Base-by-base conservation (phyloP, 2,113 vertebrate species). In the Cinclus mexicanus region DNA sequence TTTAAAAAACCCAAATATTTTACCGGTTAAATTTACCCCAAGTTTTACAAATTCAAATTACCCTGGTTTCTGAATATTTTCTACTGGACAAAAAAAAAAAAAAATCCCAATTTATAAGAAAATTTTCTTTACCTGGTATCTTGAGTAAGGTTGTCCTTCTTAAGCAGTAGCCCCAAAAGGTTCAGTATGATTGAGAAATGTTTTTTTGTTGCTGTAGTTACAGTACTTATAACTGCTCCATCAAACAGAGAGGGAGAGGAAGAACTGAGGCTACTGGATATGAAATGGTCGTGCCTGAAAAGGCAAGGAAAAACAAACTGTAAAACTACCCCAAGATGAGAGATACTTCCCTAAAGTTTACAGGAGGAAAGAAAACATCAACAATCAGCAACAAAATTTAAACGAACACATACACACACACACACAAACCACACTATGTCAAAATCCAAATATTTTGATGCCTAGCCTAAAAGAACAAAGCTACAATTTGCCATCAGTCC, bases 151-250 rank as follows among this genome's bases (percentile, higher is more conserved):
- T 99, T 98, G 94, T 99, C 99, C 93, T 99, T 99, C 85, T 97
- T 98, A 90, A 99, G 98, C 90, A 99, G 97, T 74, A 97, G 95
- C 81, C 99, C 99, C 95, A 99, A 89, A 87, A 99, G 98, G 95
- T 98, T 99, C 41, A 99, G 97, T 91, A 99, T 98, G 28, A 98
- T 99, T 95, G 98, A 99, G 94, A 99, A 99, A 96, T 99, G 99
- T 91, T 99, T 99, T 97, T 99, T 99, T 76, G 99, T 99, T 77
- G 99, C 99, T 80, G 99, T 99, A 85, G 99, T 99, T 75, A 99
- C 99, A 17, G 99, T 99, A 95, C 99, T 99, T 97, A 99, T 99
- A 92, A 99, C 99, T 0, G 99, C 99, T 25, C 99, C 99, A 33
- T 99, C 99, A 84, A 99, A 99, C 68, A 99, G 97, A 10, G 99